Evolutionary conservation across 2,888 invertebrate genomes (phyloP).

Genomic region (Catocala nupta): DNA sequence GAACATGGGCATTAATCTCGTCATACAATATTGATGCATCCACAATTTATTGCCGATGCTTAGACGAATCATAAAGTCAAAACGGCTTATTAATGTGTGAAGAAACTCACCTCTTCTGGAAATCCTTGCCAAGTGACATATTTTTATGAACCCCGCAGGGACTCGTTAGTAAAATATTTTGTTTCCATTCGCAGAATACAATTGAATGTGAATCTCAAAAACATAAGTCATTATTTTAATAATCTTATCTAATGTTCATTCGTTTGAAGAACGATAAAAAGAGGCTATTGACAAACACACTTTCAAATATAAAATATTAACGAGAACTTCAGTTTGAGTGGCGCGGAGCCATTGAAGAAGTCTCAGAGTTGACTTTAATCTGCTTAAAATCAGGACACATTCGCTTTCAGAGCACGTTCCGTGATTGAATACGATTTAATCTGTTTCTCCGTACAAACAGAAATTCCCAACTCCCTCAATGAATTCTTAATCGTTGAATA

Average conservation of each 20-base stretch:
- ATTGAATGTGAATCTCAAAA: conserved; percentile 83
- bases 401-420: conserved; percentile 81
- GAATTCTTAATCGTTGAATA: conserved; percentile 79
- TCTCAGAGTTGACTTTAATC: conserved; percentile 76
- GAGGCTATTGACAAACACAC: conserved; percentile 59
- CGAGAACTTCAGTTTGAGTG: conserved; percentile 61
- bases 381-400: conserved; percentile 77
- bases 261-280: conserved; percentile 62
- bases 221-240: conserved; percentile 80
- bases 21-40: conserved; percentile 86
- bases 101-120: conserved; percentile 79
- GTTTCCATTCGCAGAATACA: conserved; percentile 80
- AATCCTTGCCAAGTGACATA: conserved; percentile 71
- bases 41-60: conserved; percentile 81
- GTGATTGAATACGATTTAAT: conserved; percentile 81
- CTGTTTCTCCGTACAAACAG: conserved; percentile 74
- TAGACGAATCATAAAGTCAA: conserved; percentile 81
- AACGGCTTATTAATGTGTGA: conserved; percentile 85
- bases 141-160: conserved; percentile 75
- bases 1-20: conserved; percentile 86
- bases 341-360: conserved; percentile 66
- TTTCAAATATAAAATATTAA: conserved; percentile 65
- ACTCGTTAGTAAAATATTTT: conserved; percentile 83
- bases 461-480: conserved; percentile 65
- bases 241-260: conserved; percentile 64